Evolutionary conservation across 1,140 invertebrate species (phyloP), one percentile per base, ranked within the genome.

Genomic region (Drosophila baimaii): DNA sequence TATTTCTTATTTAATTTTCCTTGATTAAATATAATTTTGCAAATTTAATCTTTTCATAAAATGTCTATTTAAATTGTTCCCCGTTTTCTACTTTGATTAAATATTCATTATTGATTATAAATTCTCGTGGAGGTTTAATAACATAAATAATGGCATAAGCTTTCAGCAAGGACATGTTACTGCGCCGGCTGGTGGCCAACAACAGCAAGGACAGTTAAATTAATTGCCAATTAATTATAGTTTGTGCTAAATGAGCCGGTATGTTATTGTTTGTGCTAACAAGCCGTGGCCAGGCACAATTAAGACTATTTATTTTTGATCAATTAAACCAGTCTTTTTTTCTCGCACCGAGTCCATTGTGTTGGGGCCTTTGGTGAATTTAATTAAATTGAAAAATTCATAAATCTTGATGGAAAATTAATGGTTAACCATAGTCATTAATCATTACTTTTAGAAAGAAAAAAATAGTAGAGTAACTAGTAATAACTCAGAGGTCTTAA

Each of bases 201-300:
- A 61, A 37, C 57, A 51, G 39, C 46, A 51, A 44, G 59, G 71
- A 62, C 64, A 41, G 44, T 77, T 70, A 58, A 81, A 85, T 85
- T 85, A 85, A 81, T 81, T 81, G 64, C 43, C 69, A 56, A 85
- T 85, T 81, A 85, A 85, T 84, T 68, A 83, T 72, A 79, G 57
- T 79, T 83, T 72, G 58, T 59, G 71, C 71, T 79, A 69, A 79
- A 79, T 70, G 65, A 52, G 49, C 58, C 23, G 51, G 35, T 46
- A 43, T 47, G 19, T 61, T 58, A 51, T 75, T 66, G 76, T 55
- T 66, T 66, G 47, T 58, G 61, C 70, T 44, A 73, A 73, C 61
- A 65, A 74, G 35, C 54, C 69, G 33, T 29, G 56, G 56, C 56
- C 39, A 25, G 37, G 31, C 29, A 61, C 54, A 72, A 72, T 82